These are phyloP conservation scores for Argya squamiceps DNA, from an alignment of 2,797 vertebrate genomes.

Conservation along the genomic window DNA sequence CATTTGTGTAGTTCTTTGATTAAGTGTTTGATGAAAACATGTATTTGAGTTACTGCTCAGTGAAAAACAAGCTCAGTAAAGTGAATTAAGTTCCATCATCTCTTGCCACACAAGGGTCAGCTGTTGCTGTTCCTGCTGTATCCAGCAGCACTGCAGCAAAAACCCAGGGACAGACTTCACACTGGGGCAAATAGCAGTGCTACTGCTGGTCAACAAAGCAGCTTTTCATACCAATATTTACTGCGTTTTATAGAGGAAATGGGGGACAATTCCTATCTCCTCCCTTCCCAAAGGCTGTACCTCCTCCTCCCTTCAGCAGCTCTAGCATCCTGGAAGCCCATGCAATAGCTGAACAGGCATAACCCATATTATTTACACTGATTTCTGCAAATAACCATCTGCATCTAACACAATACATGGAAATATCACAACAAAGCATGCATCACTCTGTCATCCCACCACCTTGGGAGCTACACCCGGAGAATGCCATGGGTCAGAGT, in stretches of 20 bases:
- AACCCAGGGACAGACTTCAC: not conserved
- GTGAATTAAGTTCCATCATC: not conserved
- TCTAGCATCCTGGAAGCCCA: not conserved
- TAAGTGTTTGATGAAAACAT: not conserved
- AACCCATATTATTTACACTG: not conserved
- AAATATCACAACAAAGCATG: not conserved
- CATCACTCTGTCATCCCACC: not conserved
- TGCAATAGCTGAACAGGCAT: not conserved
- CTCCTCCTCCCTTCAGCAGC: not conserved
- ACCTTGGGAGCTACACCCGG: not conserved
- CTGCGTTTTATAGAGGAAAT: not conserved
- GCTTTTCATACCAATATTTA: not conserved
- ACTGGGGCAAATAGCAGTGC: not conserved
- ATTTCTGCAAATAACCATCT: not conserved
- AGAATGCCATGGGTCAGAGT: rapidly evolving
- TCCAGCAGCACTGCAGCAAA: not conserved
- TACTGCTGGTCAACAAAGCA: not conserved
- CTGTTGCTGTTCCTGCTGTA: not conserved
- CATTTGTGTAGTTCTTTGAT: not conserved
- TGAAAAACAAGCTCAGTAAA: not conserved
- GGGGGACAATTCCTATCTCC: not conserved
- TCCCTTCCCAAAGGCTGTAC: not conserved
- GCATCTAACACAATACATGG: not conserved
- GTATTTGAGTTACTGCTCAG: not conserved
- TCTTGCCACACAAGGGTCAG: not conserved